These are phyloP conservation scores for Protomyctophum bolini DNA, from an alignment of 2,113 vertebrate species.

Conservation along the genomic window DNA sequence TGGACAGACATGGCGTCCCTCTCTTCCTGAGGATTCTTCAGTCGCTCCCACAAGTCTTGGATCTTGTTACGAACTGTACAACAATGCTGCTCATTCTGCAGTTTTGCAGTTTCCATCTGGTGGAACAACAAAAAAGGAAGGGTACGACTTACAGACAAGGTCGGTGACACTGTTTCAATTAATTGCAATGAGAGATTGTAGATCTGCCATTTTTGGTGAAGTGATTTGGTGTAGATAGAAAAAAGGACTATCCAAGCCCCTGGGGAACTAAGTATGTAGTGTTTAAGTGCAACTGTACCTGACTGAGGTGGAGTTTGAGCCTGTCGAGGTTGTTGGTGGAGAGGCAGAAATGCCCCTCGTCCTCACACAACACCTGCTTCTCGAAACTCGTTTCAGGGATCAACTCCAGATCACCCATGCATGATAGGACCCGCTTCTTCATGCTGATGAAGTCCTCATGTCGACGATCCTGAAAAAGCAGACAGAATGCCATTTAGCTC, in stretches of 20 bases:
- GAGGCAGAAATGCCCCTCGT: conserved; percentile 88
- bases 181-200: too few species aligned
- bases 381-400: conserved; percentile 89
- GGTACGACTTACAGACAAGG: too few species aligned
- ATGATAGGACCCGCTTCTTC: conserved; percentile 82
- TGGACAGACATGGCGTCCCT: conserved; percentile 74
- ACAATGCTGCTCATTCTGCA: conserved; percentile 80
- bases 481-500: too few species aligned
- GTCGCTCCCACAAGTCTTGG: conserved; percentile 85
- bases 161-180: too few species aligned
- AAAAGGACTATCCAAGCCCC: too few species aligned
- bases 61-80: conserved; percentile 81
- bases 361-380: conserved; percentile 86
- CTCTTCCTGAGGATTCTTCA: conserved; percentile 83
- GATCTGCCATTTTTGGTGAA: too few species aligned
- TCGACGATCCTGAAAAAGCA: conserved; percentile 77
- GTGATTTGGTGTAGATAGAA: too few species aligned
- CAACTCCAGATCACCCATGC: conserved; percentile 90
- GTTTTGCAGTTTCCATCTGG: conserved; percentile 82
- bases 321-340: conserved; percentile 86
- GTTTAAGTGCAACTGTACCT: conserved; percentile 72
- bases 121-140: background rate
- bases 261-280: too few species aligned
- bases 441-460: conserved; percentile 80
- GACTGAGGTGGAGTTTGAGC: conserved; percentile 82